Evolutionary conservation across 1,140 invertebrate genomes (phyloP), one percentile per base, ranked within the genome.

Genomic region (Microvelia longipes): DNA sequence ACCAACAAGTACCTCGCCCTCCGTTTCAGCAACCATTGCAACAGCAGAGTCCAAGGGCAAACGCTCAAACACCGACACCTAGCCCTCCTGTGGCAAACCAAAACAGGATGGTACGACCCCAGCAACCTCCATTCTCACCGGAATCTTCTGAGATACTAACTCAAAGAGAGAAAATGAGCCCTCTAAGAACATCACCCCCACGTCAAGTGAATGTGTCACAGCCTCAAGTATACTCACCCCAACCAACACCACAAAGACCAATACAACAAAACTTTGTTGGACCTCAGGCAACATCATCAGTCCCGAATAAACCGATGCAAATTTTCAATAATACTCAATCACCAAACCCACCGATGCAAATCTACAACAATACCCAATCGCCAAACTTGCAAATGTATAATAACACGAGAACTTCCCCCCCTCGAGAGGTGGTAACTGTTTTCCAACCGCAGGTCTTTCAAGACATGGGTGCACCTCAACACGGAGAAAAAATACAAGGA

Each of bases 391-490:
- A 73, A 5, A 70, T 75, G 1, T 35, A 70, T 24, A 14, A 27
- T 19, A 70, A 74, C 65, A 67, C 68, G 67, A 71, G 19, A 11
- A 27, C 70, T n/a, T 69, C 74, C 13, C 73, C 75, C 24, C 35
- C 64, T 29, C 66, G 74, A 25, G 74, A 76, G 14, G 29, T 72
- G 1, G 73, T 71, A 2, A 73, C 71, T 2, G 29, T 72, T 19
- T 73, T 71, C 60, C 69, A 71, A 68, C 73, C 73, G 27, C 71
- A 69, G 14, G 35, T 50, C 19, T 50, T 50, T 50, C 35, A 50
- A 50, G 35, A 50, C 19, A 50, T 19, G 5, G 35, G 27, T 60
- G 63, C 27, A 66, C 15, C 61, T 71, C 35, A 29, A 67, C 30
- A 13, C 25, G 62, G 1, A 19, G 15, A 69, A 68, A 25, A 15